phyloP scores from a whole-genome alignment of 2,113 vertebrate genomes.

The Cebidichthys violaceus region DNA sequence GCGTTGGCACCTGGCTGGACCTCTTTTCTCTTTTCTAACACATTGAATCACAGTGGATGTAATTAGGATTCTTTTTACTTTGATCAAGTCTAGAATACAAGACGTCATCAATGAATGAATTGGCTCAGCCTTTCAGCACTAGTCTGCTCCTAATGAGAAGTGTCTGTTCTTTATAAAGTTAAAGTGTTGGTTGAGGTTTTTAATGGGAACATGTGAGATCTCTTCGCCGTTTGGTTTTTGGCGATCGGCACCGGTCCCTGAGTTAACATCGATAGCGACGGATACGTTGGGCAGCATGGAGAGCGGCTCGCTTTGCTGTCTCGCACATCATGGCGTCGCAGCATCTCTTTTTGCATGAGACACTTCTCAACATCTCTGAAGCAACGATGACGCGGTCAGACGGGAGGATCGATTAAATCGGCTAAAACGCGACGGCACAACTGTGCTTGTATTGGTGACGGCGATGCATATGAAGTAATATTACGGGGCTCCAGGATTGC shows the following conservation, averaged over 20 bases:
- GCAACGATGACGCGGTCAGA: slow-evolving; percentile 1
- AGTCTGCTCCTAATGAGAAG: neutral
- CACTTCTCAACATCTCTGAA: neutral
- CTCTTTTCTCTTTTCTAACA: neutral
- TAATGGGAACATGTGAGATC: neutral
- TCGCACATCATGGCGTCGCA: slow-evolving; percentile 5
- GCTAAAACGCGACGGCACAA: no score
- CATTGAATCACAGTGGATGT: neutral
- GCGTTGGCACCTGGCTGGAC: neutral
- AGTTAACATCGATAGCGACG: slow-evolving; percentile 4
- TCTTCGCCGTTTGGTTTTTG: neutral
- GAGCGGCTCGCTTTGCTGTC: neutral
- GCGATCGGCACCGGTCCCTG: neutral
- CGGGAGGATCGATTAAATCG: no score
- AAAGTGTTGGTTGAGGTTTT: neutral
- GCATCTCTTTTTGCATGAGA: slow-evolving; percentile 4
- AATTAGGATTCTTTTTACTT: neutral
- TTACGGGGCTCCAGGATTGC: neutral
- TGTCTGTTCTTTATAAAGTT: neutral
- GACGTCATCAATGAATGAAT: neutral
- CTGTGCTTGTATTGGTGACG: no score
- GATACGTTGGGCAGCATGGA: neutral
- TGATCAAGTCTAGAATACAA: neutral
- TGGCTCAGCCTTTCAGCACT: neutral
- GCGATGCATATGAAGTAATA: no score